These are phyloP conservation scores for Enteromius mattozi DNA, from an alignment of 2,797 vertebrate genomes.

Conservation along the genomic window DNA sequence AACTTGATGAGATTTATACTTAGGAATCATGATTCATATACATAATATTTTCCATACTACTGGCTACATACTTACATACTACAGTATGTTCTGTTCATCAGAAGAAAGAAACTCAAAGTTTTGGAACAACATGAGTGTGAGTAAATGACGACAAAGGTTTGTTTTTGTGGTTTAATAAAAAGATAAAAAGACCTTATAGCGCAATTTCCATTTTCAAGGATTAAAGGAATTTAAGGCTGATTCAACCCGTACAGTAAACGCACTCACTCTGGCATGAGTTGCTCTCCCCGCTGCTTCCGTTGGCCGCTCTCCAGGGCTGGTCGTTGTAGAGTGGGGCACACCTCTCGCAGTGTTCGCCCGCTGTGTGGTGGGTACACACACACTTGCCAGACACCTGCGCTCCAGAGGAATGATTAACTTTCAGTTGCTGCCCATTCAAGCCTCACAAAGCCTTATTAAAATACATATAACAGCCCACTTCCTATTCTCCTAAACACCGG, in stretches of 20 bases:
- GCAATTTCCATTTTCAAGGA: not conserved
- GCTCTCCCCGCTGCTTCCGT: slow-evolving; percentile 84
- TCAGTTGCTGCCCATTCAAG: slow-evolving; percentile 29
- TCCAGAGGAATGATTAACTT: slow-evolving; percentile 26
- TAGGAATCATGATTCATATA: not conserved
- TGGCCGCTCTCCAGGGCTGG: slow-evolving; percentile 85
- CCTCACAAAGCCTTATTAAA: slow-evolving; percentile 13
- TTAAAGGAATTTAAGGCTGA: not conserved
- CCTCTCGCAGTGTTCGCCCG: slow-evolving; percentile 86
- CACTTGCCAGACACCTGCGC: slow-evolving; percentile 85
- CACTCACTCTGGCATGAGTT: slow-evolving; percentile 87
- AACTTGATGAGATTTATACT: not conserved
- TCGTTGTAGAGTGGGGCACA: slow-evolving; percentile 85
- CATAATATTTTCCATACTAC: not conserved
- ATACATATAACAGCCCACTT: slow-evolving; percentile 20
- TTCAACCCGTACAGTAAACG: not conserved
- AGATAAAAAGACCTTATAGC: not conserved
- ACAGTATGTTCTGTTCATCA: not conserved
- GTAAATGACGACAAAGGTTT: not conserved
- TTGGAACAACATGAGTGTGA: not conserved
- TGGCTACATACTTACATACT: not conserved
- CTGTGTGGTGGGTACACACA: slow-evolving; percentile 86
- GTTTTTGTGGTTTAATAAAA: not conserved
- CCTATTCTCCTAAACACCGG: not conserved
- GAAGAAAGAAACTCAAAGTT: not conserved